Evolutionary conservation across 2,888 invertebrate genomes (phyloP), one percentile per base, ranked within the genome.

Genomic region (Cryptus viduatorius): DNA sequence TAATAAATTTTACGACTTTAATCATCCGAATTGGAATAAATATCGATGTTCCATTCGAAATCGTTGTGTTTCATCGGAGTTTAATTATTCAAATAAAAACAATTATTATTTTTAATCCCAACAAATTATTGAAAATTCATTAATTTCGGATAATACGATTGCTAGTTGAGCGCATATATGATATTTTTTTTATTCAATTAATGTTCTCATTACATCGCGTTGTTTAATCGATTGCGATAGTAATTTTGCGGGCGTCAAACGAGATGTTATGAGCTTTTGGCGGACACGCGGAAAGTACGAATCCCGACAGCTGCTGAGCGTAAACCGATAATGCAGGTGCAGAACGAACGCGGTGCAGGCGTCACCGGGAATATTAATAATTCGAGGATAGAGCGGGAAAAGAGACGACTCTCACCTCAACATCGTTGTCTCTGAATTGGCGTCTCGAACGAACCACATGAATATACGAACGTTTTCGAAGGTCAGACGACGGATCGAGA

Each of bases 241-340:
- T 79, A 73, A 72, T 67, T 79, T 56, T 67, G 65, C 64, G 64
- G n/a, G 50, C 10, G 24, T 19, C 31, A 29, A 4, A 42, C 65
- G 53, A 44, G 53, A 76, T 76, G 50, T 53, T 78, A 64, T 71
- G 78, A 77, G 68, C 46, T 73, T 46, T 56, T 48, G 59, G 31
- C 76, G 53, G 64, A 73, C 56, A 31, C n/a, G 61, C 53, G 42
- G 69, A 79, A 79, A 79, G 83, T 80, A 79, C 79, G 75, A 56
- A 56, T 85, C 68, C 16, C 71, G 86, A 85, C 91, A 90, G 90
- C 89, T 89, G 90, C 89, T 29, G 59, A 80, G 85, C 83, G 90
- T 89, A 90, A 91, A 89, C 89, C 87, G 90, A 90, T 90, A 90
- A 90, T 89, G 89, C 90, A 90, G 90, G 90, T 91, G 90, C 88